Evolutionary conservation across 1,140 invertebrate genomes (phyloP), one percentile per base, ranked within the genome.

Genomic region (Drosophila prosaltans): DNA sequence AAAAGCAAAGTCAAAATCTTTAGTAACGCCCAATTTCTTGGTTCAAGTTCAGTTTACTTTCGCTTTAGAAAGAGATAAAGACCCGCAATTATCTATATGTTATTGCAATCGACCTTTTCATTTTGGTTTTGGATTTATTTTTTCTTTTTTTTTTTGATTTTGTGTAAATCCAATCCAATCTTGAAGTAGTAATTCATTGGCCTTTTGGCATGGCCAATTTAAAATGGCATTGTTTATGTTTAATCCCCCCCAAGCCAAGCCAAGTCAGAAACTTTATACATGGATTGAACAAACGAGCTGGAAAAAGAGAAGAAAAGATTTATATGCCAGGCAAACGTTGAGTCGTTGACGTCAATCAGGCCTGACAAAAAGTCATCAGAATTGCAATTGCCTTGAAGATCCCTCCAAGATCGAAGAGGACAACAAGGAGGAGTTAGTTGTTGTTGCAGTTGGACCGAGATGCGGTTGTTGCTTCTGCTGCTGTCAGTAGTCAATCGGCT

Each of bases 291-390:
- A 88, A 82, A 86, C 79, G 80, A 88, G 83, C 72, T 72, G 45
- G 45, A 51, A 45, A 45, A 45, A 43, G 45, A 51, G 45, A 51
- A 26, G 45, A 68, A 69, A 78, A 88, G 80, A 88, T 88, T 88
- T 88, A 88, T 88, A 74, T 81, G 80, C 84, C 83, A 77, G 80
- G 72, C 80, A 65, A 73, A 72, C 74, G 73, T 57, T 59, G 84
- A 89, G 66, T 84, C 83, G 84, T 89, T 88, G 83, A 88, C 84
- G 84, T 88, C 84, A 89, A 88, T 88, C 84, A 88, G 74, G 69
- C 71, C 80, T 89, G 84, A 88, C 84, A 84, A 88, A 89, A 88
- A 88, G 80, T 88, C 84, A 89, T 88, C 84, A 88, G 80, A 88
- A 88, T 88, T 80, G 80, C 74, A 75, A 63, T 67, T 67, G 69